A percentile compares a stretch with the other conserved stretches of the same genome.
These are phyloP conservation scores for Aplysia californica DNA, from an alignment of 1,140 invertebrate genomes.

Conservation along the genomic window DNA sequence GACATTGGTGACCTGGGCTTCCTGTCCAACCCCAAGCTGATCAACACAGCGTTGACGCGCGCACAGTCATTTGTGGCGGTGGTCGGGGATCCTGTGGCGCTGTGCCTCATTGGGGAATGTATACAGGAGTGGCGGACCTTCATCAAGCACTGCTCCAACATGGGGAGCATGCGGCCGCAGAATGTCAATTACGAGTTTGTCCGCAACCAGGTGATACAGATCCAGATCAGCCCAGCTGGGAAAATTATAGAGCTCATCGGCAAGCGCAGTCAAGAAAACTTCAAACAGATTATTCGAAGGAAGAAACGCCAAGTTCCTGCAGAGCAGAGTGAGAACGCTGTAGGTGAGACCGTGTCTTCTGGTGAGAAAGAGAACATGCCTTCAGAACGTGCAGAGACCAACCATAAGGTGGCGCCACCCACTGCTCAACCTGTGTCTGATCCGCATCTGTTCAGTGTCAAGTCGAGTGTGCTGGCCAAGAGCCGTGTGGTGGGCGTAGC, in stretches of 20 bases:
- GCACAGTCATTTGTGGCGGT: conserved; percentile 87
- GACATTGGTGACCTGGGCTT: conserved; percentile 79
- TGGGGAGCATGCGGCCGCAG: conserved; percentile 53
- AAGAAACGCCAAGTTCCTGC: neutral
- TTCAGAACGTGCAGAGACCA: too few species aligned
- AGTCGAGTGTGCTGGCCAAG: too few species aligned
- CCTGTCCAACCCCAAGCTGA: conserved; percentile 82
- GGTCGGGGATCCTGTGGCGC: conserved; percentile 85
- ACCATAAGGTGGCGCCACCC: too few species aligned
- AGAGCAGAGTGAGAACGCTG: too few species aligned
- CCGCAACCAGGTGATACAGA: conserved; percentile 43
- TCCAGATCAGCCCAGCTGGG: conserved; percentile 2
- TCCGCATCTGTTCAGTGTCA: too few species aligned
- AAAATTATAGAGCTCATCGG: neutral
- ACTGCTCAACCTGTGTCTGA: too few species aligned
- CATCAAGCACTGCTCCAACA: conserved; percentile 57
- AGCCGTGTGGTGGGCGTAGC: too few species aligned
- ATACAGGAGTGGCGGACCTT: conserved; percentile 48
- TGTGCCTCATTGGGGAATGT: conserved; percentile 60
- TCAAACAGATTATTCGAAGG: conserved; percentile 1
- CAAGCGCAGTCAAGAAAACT: conserved; percentile 6
- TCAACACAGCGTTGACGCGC: conserved; percentile 88
- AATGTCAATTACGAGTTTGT: conserved; percentile 48
- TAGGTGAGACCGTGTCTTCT: too few species aligned
- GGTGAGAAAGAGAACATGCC: too few species aligned